Evolutionary conservation across 2,797 vertebrate species (phyloP).

Genomic region (Rhodeus uyekii): DNA sequence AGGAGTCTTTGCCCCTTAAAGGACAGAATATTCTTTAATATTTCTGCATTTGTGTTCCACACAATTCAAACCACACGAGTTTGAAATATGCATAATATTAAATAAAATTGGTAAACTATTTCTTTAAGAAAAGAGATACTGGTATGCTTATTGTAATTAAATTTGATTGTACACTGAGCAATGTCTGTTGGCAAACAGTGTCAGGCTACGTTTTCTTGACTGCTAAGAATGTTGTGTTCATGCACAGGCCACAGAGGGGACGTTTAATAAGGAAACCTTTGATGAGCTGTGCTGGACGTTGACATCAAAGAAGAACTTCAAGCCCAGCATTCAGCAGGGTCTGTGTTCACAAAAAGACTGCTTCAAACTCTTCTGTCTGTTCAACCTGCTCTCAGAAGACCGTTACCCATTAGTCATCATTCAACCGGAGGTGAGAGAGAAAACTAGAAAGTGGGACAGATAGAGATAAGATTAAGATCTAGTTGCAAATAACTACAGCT

Average conservation of each 20-base stretch:
- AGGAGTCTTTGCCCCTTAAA: not conserved
- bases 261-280: constrained; percentile 81
- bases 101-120: not conserved
- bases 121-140: not conserved
- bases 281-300: constrained; percentile 84
- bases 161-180: not conserved
- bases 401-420: constrained; percentile 81
- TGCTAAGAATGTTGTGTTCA: not conserved
- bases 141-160: not conserved
- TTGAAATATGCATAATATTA: not conserved
- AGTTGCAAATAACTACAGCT: not conserved
- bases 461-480: not conserved
- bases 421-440: constrained; percentile 73
- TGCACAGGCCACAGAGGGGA: constrained; percentile 77
- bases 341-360: constrained; percentile 72
- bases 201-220: not conserved
- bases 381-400: constrained; percentile 83
- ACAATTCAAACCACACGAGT: not conserved
- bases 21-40: not conserved
- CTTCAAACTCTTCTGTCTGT: constrained; percentile 84
- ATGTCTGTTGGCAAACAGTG: not conserved
- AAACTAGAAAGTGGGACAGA: not conserved
- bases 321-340: constrained; percentile 49
- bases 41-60: not conserved
- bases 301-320: constrained; percentile 81